Percentiles rank a stretch among this genome's conserved stretches.
These are phyloP conservation scores for Heterotilapia buettikoferi DNA, from an alignment of 2,113 vertebrate genomes.

Conservation along the genomic window DNA sequence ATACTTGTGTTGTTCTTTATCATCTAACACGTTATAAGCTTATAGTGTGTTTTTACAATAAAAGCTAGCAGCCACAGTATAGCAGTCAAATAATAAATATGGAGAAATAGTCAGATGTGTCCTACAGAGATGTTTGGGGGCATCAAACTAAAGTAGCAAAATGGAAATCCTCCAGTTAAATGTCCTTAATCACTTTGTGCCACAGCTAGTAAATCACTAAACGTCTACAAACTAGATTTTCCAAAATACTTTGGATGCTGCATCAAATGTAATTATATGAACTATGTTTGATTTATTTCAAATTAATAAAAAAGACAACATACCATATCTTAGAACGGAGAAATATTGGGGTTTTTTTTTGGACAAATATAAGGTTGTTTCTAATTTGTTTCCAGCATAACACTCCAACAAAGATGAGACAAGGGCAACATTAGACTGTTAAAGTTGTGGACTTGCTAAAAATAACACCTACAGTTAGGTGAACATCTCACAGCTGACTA, in stretches of 20 bases:
- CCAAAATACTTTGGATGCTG: neutral
- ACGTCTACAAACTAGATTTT: neutral
- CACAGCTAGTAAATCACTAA: neutral
- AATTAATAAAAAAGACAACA: neutral
- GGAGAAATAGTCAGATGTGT: neutral
- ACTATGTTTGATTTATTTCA: neutral
- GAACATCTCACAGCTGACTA: neutral
- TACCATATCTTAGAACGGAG: neutral
- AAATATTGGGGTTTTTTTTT: rapidly evolving
- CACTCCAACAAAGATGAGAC: neutral
- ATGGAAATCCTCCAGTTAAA: neutral
- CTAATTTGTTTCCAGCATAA: neutral
- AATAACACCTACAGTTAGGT: neutral
- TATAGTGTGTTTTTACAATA: neutral
- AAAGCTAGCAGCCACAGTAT: neutral
- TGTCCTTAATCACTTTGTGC: neutral
- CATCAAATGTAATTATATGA: neutral
- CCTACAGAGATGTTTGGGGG: neutral
- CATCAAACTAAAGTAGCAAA: neutral
- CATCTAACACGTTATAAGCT: neutral
- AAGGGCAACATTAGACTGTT: neutral
- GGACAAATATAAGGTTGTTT: neutral
- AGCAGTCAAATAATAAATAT: neutral
- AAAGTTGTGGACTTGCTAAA: neutral
- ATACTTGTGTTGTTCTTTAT: neutral